Conservation (phyloP, 2,797 vertebrate genomes). For the Eupleurogrammus muticus region DNA sequence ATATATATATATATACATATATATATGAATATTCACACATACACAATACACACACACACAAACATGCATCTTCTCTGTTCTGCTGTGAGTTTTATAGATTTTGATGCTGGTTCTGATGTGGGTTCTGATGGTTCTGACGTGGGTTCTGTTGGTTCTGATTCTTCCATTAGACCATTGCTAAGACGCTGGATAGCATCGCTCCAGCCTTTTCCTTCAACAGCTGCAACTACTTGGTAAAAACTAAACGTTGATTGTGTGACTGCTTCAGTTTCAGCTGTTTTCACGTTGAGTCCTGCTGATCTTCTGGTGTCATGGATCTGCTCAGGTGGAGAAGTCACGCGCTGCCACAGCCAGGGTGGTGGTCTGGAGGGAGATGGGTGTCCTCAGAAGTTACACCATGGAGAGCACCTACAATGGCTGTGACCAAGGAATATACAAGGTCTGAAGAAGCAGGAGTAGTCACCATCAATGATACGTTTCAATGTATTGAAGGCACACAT, state of each 20-base stretch:
- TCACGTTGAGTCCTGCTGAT: too few relatives aligned
- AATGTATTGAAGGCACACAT: too few relatives aligned
- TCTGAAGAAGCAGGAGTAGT: too few relatives aligned
- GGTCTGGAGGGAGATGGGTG: slow-evolving; percentile 93
- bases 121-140: neutral
- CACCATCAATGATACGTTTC: too few relatives aligned
- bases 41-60: too few relatives aligned
- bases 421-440: slow-evolving; percentile 91
- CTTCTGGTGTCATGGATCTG: neutral
- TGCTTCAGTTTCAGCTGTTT: too few relatives aligned
- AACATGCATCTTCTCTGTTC: too few relatives aligned
- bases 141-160: neutral
- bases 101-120: too few relatives aligned
- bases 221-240: slow-evolving; percentile 93
- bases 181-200: slow-evolving; percentile 92
- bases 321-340: slow-evolving; percentile 91
- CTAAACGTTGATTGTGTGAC: neutral
- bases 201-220: slow-evolving; percentile 93
- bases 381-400: slow-evolving; percentile 95
- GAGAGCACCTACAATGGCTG: slow-evolving; percentile 95
- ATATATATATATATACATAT: too few relatives aligned
- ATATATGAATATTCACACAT: too few relatives aligned
- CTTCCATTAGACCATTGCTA: slow-evolving; percentile 87
- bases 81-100: too few relatives aligned
- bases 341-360: slow-evolving; percentile 92